phyloP scores from a whole-genome alignment of 2,113 vertebrate genomes.

The Orycteropus afer region DNA sequence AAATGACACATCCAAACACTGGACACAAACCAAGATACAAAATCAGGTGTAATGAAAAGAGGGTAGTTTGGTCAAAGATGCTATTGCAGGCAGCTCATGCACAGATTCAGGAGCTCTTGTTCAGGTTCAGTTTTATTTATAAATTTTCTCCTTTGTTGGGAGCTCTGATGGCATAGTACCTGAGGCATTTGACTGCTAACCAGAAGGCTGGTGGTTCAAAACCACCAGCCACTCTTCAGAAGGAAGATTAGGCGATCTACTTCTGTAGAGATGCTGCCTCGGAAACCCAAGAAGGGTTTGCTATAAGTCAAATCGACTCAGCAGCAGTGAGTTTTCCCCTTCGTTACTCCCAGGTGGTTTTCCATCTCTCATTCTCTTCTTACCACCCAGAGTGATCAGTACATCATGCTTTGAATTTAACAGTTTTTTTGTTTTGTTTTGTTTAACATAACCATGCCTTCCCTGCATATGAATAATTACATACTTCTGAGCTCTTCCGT shows the following conservation, averaged over 20 bases:
- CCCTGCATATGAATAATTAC: neutral
- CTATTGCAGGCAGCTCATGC: neutral
- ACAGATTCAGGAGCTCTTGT: neutral
- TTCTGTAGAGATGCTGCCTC: no score
- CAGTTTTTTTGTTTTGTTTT: no score
- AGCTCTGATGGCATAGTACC: no score
- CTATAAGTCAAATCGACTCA: no score
- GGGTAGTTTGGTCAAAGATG: neutral
- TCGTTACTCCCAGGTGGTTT: neutral
- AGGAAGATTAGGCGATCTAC: no score
- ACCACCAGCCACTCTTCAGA: no score
- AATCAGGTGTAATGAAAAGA: neutral
- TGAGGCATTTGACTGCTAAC: no score
- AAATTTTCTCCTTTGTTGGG: neutral
- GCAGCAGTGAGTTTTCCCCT: no score
- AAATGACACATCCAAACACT: neutral
- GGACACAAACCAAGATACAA: neutral
- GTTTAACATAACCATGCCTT: neutral
- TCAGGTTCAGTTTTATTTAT: neutral
- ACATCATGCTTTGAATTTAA: neutral
- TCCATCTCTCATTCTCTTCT: neutral
- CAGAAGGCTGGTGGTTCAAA: no score
- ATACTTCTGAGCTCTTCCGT: no score
- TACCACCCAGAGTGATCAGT: neutral
- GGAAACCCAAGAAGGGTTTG: no score